These are phyloP conservation scores for Helicoverpa zea DNA, from an alignment of 1,140 invertebrate species.

Conservation along the genomic window DNA sequence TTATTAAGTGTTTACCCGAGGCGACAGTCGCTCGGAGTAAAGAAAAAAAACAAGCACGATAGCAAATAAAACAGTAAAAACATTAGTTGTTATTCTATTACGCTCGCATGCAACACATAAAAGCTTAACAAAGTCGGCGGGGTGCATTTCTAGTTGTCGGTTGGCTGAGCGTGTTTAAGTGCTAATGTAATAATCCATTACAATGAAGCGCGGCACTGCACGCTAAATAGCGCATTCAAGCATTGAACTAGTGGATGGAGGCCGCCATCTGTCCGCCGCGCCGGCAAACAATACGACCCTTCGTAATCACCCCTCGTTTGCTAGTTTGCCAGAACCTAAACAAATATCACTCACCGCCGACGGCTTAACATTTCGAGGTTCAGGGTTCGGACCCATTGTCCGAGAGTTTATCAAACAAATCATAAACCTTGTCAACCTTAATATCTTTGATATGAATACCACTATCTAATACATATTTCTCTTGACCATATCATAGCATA, in stretches of 20 bases:
- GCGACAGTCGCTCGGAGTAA: conserved; percentile 60
- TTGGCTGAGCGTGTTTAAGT: conserved; percentile 83
- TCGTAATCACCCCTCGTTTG: conserved; percentile 77
- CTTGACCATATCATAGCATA: background rate
- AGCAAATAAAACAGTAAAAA: conserved; percentile 59
- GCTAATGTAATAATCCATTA: conserved; percentile 86
- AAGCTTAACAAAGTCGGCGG: conserved; percentile 70
- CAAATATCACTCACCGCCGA: conserved; percentile 76
- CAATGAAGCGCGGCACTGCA: conserved; percentile 81
- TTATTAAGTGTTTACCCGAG: conserved; percentile 68
- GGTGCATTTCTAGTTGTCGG: conserved; percentile 74
- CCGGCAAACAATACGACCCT: conserved; percentile 78
- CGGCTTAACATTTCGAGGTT: conserved; percentile 57
- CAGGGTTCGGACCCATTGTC: conserved; percentile 34
- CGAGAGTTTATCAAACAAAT: conserved; percentile 45
- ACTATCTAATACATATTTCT: background rate
- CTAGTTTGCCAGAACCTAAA: conserved; percentile 80
- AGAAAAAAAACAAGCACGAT: conserved; percentile 62
- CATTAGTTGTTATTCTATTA: conserved; percentile 72
- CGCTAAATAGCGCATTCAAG: conserved; percentile 84
- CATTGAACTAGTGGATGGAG: conserved; percentile 64
- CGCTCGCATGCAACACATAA: conserved; percentile 62
- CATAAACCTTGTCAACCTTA: conserved; percentile 26
- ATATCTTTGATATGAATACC: background rate
- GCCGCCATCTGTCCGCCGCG: conserved; percentile 82